Evolutionary conservation across 2,797 vertebrate species (phyloP), one percentile per base, ranked within the genome.

Genomic region (Triplophysa yarkandensis): DNA sequence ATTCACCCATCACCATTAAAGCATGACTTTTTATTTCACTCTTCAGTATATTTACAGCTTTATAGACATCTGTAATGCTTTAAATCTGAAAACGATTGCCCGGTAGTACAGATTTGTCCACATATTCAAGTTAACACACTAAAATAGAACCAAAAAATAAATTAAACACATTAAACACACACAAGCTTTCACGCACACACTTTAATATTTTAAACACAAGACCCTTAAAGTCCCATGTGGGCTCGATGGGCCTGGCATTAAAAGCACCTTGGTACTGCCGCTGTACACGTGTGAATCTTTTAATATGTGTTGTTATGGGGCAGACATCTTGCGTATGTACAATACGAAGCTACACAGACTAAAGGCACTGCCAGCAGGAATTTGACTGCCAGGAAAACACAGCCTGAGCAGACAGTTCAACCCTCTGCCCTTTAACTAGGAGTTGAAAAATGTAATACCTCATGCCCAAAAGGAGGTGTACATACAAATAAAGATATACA

Each of bases 321-420:
- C 32, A 72, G 62, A 73, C 70, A 71, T 60, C 68, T 71, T 84
- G 84, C 81, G 77, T 80, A 79, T 58, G 79, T 52, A 83, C 76
- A 83, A 74, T 76, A 85, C 80, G 77, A 80, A 80, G 71, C 75
- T 84, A 85, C 86, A 86, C 80, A 67, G 82, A 87, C 83, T 88
- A 77, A 92, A 93, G 92, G 91, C 92, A 93, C 91, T 92, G 90
- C 85, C 87, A 89, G 87, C 86, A 84, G 87, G 83, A 86, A 88
- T 80, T 71, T 68, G 63, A 61, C 72, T 63, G 39, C 74, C 44
- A 52, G 71, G 52, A 32, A 75, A 52, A 50, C 41, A 7, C 63
- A 84, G 86, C 67, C 82, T 60, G 74, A 85, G 83, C 81, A 81
- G 25, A 68, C 21, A 46, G 27, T 43, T 19, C 14, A 68, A 28